These are phyloP conservation scores for Geotrupes spiniger DNA, from an alignment of 2,888 invertebrate species.

Conservation along the genomic window DNA sequence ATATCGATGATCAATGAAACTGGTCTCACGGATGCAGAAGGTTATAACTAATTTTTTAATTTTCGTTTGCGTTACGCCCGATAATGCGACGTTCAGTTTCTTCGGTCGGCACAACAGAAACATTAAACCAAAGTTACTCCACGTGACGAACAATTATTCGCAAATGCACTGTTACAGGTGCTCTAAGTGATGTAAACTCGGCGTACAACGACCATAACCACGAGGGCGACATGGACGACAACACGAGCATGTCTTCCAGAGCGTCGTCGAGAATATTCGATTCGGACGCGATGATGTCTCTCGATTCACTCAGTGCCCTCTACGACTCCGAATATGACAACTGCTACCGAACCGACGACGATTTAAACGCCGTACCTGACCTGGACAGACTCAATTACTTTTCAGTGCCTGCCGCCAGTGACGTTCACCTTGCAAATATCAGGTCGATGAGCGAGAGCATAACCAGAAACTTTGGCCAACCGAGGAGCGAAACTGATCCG, in stretches of 20 bases:
- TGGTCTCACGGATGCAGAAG: conserved; percentile 83
- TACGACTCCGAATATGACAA: conserved; percentile 76
- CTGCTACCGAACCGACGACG: conserved; percentile 56
- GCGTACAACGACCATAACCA: conserved; percentile 64
- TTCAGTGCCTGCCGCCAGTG: conserved; percentile 51
- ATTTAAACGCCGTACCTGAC: conserved; percentile 49
- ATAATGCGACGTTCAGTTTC: too few species aligned
- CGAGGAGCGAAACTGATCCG: conserved; percentile 63
- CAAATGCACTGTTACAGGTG: conserved; percentile 52
- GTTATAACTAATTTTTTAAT: conserved; percentile 36
- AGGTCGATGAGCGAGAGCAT: conserved; percentile 75
- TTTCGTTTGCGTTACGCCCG: too few species aligned
- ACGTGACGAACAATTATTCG: background rate
- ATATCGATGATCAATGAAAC: conserved; percentile 82
- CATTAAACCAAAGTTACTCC: too few species aligned
- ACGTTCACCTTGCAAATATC: conserved; percentile 69
- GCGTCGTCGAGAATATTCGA: conserved; percentile 80
- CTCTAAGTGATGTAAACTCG: conserved; percentile 82
- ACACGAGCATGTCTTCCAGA: conserved; percentile 78
- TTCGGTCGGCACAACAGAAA: too few species aligned
- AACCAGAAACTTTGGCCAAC: conserved; percentile 72
- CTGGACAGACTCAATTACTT: conserved; percentile 50
- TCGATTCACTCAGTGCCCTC: conserved; percentile 78
- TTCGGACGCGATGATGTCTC: conserved; percentile 71
- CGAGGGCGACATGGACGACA: conserved; percentile 59